phyloP scores from a whole-genome alignment of 2,888 invertebrate species.

The Pristionchus maxplancki region DNA sequence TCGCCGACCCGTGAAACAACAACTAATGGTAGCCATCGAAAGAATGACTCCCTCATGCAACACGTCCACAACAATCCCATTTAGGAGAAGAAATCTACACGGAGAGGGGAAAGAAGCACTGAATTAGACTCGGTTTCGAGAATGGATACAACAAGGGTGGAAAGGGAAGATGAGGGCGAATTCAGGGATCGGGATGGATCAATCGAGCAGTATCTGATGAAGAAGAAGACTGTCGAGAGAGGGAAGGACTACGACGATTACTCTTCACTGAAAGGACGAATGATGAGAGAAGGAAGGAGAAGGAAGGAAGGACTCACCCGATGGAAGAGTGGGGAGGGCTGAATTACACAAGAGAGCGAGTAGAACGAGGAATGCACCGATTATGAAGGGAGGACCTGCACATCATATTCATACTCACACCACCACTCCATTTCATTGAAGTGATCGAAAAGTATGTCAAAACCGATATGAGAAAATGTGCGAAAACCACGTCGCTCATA shows the following conservation, averaged over 20 bases:
- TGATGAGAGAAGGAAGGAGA: not conserved
- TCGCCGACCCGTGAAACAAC: constrained; percentile 10
- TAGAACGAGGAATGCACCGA: constrained; percentile 96
- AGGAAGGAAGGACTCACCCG: constrained; percentile 20
- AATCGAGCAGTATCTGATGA: constrained; percentile 48
- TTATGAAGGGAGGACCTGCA: constrained; percentile 96
- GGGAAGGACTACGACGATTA: constrained; percentile 26
- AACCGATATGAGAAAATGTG: too few species aligned
- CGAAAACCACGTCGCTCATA: too few species aligned
- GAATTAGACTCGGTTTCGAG: constrained; percentile 40
- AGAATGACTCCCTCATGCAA: not conserved
- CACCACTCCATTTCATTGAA: too few species aligned
- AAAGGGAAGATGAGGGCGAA: not conserved
- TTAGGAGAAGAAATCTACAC: not conserved
- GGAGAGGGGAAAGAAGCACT: constrained; percentile 9
- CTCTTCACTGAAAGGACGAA: constrained; percentile 8
- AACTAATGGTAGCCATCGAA: not conserved
- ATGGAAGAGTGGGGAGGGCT: constrained; percentile 63
- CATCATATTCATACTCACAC: not conserved
- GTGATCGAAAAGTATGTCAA: too few species aligned
- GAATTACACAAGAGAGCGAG: constrained; percentile 89
- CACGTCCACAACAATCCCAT: constrained; percentile 35
- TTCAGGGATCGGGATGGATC: constrained; percentile 47
- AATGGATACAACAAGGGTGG: not conserved
- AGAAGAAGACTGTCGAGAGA: constrained; percentile 36